phyloP scores from a whole-genome alignment of 2,888 invertebrate species.

The Patella depressa region DNA sequence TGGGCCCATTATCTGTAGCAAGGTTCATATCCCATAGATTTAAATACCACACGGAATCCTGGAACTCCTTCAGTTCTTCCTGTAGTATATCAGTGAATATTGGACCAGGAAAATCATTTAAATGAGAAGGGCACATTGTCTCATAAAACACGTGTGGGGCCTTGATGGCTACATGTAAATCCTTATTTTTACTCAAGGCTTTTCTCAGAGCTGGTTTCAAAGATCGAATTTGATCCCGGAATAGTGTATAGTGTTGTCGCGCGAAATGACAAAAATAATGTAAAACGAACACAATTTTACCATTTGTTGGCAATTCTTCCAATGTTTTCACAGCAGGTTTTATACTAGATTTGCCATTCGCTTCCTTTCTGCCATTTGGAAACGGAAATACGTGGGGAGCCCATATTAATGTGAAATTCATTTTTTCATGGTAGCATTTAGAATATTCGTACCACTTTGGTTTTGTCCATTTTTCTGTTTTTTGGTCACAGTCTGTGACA shows the following conservation, averaged over 20 bases:
- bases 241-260: background rate
- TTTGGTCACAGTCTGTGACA: background rate
- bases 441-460: conserved; percentile 2
- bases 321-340: background rate
- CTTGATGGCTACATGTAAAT: background rate
- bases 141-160: background rate
- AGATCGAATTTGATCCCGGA: background rate
- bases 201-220: background rate
- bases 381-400: background rate
- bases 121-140: background rate
- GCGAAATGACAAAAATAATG: conserved; percentile 1
- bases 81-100: background rate
- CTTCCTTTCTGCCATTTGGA: background rate
- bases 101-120: background rate
- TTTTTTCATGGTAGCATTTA: background rate
- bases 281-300: background rate
- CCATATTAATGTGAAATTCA: conserved; percentile 3
- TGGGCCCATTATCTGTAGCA: background rate
- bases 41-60: background rate
- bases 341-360: background rate
- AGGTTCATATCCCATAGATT: background rate
- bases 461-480: background rate
- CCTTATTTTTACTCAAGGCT: background rate
- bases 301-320: background rate
- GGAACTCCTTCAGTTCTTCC: background rate